phyloP scores from a whole-genome alignment of 2,797 vertebrate species.

The Naso thynnoides region DNA sequence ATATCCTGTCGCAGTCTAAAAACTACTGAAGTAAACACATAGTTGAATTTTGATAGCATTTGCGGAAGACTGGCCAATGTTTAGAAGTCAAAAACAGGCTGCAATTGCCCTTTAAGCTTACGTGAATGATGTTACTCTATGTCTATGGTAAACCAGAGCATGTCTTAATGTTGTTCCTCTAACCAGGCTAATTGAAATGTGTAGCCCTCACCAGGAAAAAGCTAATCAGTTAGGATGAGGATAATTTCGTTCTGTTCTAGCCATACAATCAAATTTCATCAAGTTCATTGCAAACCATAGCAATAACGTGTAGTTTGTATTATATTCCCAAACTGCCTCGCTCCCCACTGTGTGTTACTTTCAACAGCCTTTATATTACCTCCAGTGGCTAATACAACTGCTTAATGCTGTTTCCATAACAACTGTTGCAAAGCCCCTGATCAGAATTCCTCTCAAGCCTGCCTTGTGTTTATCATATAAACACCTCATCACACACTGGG shows the following conservation, averaged over 20 bases:
- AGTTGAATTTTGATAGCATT: no score
- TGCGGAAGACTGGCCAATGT: no score
- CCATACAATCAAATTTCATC: constrained; percentile 68
- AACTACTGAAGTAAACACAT: no score
- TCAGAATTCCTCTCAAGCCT: constrained; percentile 84
- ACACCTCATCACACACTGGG: constrained; percentile 78
- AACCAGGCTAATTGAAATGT: constrained; percentile 71
- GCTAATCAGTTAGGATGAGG: constrained; percentile 53
- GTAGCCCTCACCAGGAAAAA: constrained; percentile 44
- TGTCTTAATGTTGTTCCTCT: constrained; percentile 63
- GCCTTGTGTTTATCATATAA: constrained; percentile 84
- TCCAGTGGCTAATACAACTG: constrained; percentile 78
- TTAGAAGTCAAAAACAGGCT: no score
- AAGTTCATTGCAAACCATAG: constrained; percentile 67
- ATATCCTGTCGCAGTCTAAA: no score
- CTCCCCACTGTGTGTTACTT: constrained; percentile 76
- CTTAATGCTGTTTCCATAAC: constrained; percentile 86
- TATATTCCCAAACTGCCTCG: constrained; percentile 72
- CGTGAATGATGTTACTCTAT: constrained; percentile 41
- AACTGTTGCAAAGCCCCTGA: constrained; percentile 87
- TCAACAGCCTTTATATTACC: constrained; percentile 83
- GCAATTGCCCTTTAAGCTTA: constrained; percentile 45
- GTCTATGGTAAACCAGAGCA: constrained; percentile 59
- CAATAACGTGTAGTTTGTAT: constrained; percentile 75
- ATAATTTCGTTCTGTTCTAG: constrained; percentile 66